Base-by-base conservation (phyloP, 2,888 invertebrate species). In the Agrotis puta region DNA sequence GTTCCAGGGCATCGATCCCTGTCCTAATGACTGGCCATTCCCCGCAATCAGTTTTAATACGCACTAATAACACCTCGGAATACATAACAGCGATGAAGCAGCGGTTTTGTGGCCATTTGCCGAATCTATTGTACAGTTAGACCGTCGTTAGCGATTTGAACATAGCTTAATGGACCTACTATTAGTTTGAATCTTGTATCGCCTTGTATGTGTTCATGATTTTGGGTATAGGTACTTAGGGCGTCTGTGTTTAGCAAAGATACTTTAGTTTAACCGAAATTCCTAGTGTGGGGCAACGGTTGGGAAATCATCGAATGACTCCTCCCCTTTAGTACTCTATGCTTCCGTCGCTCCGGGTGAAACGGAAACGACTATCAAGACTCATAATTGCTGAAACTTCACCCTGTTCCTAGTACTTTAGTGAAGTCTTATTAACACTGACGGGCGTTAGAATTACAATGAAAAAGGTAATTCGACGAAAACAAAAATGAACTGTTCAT, bases 91-190 rank as follows among this genome's bases (percentile, higher is more conserved):
- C 51, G 45, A 70, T 74, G 74, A 70, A 39, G 18, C 33, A 14
- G 64, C 65, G 0, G 47, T 70, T 74, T 64, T 47, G 65, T 24
- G 22, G 33, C 13, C 74, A 74, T 53, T 74, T 53, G 24, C 51
- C 18, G 18, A 74, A 24, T 64, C 70, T 45, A 51, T 74, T 70
- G 70, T 53, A 24, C 33, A 64, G 64, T 51, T 45, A 70, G 43
- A 18, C 74, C 53, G 24, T 74, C 70, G 45, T 70, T 70, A 70
- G 74, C 14, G n/a, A 24, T 64, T 18, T 39, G 74, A 64, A 13
- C 53, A 18, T 47, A 39, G 20, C 24, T 45, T 74, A 64, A 64
- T 70, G 64, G 39, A 47, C 64, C 11, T 3, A 45, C 33, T 24
- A 64, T 74, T 70, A 74, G 64, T 51, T 62, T 63, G 51, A 45